A percentile compares a stretch with the other conserved stretches of the same genome.
phyloP scores from a whole-genome alignment of 2,113 vertebrate genomes.

The Indicator maculatus region DNA sequence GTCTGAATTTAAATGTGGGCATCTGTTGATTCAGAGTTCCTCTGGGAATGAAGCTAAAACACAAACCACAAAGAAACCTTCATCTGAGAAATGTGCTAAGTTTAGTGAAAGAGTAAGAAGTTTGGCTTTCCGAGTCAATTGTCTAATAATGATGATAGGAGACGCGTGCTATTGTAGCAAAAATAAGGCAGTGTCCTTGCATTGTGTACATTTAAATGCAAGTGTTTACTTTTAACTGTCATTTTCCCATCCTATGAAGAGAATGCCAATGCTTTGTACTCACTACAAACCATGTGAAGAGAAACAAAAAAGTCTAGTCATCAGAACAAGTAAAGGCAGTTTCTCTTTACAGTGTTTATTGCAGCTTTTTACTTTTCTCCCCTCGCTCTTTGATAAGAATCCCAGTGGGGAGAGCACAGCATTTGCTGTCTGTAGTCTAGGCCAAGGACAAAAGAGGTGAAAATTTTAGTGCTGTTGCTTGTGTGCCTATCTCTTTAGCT shows the following conservation, averaged over 20 bases:
- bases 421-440: neutral
- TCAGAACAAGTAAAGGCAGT: conserved; percentile 25
- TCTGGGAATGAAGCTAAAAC: neutral
- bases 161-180: neutral
- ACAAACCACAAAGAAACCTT: neutral
- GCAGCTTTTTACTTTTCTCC: neutral
- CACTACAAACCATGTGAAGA: neutral
- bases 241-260: neutral
- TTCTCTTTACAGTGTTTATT: conserved; percentile 13
- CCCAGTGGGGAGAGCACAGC: neutral
- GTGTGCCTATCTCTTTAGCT: neutral
- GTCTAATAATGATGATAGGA: neutral
- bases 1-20: neutral
- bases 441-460: conserved; percentile 8
- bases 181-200: neutral
- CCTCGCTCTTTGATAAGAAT: conserved; percentile 19
- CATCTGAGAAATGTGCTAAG: neutral
- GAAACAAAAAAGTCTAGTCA: conserved; percentile 10
- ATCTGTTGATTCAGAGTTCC: neutral
- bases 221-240: conserved; percentile 35
- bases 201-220: neutral
- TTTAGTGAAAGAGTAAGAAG: neutral
- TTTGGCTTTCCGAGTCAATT: neutral
- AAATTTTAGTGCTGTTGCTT: neutral
- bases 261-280: conserved; percentile 22